Base-by-base conservation (phyloP, 2,113 vertebrate genomes). In the Lepisosteus oculatus region DNA sequence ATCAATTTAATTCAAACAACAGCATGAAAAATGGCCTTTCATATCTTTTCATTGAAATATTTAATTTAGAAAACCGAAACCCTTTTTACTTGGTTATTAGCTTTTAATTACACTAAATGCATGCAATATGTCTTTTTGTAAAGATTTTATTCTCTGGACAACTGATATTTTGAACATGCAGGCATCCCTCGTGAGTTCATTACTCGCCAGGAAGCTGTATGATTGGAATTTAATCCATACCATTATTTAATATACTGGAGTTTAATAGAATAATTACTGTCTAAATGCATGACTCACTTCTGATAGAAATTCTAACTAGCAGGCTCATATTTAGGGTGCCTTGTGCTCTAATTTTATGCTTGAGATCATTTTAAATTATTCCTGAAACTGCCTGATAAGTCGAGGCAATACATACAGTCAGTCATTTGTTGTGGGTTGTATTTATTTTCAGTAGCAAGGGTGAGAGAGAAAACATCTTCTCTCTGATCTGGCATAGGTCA, bases 211-310 rank as follows among this genome's bases (percentile, higher is more conserved):
- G 43, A 68, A 45, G 59, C 54, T 62, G 29, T 55, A 45, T 41
- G 41, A 72, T 43, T 69, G 17, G 61, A 68, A 65, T 68, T 72
- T 68, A 62, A 62, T 42, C 54, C 43, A 76, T 68, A 57, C 54
- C 67, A 69, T 76, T 69, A 69, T 59, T 69, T 55, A 72, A 57
- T 57, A 69, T 70, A 43, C 47, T 55, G 55, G 54, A 44, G 61
- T 61, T 69, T 64, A 68, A 69, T 69, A 62, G 71, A 61, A 63
- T 69, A 65, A 70, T 76, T 64, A 68, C 62, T 57, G 43, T 45
- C 63, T 67, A 78, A 76, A 79, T 79, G 74, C 71, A 79, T 71
- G 71, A 67, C 71, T 68, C 68, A 17, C 71, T 61, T 69, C 67
- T 69, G 68, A 74, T 65, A 65, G 68, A 65, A 65, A 70, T 65